Evolutionary conservation across 2,888 invertebrate genomes (phyloP), one percentile per base, ranked within the genome.

Genomic region (Dryomyza anilis): DNA sequence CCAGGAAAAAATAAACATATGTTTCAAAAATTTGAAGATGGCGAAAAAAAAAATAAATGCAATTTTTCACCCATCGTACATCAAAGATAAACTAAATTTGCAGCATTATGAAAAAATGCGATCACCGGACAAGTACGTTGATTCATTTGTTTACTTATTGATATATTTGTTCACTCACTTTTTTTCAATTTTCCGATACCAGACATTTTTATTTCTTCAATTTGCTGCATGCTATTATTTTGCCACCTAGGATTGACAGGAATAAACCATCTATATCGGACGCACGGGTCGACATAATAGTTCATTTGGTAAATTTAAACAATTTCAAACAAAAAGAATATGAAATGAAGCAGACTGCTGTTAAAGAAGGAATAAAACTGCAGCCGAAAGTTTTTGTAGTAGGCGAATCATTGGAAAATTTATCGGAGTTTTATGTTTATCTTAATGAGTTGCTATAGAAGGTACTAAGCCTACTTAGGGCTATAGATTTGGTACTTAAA

Each of bases 381-480:
- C 60, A 60, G 27, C 64, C 64, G 12, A 65, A 60, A 46, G 52
- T 65, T 14, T 55, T 65, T 45, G 46, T 60, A 8, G 29, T 64
- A n/a, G 64, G 64, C 10, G 59, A 59, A 16, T 53, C 59, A 25
- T 6, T 33, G 21, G 53, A 59, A 16, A 29, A 23, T 3, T 59
- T 64, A 25, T 53, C 27, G n/a, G 59, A 55, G 29, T 53, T 59
- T 33, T 60, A 59, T 53, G 59, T 59, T 29, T 59, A 60, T 30
- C n/a, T 60, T 30, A 36, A 46, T n/a, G 55, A 36, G 33, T n/a
- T 59, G 23, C 30, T 27, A 39, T 64, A 64, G 16, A 59, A 59
- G 21, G 58, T 64, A 19, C 29, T 36, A 33, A 53, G 48, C n/a
- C 33, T 64, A 3, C 29, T 64, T 45, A 43, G 53, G n/a, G 64